A percentile compares a stretch with the other conserved stretches of the same genome.
phyloP scores from a whole-genome alignment of 2,797 vertebrate genomes.

The Sebastes nivosus region DNA sequence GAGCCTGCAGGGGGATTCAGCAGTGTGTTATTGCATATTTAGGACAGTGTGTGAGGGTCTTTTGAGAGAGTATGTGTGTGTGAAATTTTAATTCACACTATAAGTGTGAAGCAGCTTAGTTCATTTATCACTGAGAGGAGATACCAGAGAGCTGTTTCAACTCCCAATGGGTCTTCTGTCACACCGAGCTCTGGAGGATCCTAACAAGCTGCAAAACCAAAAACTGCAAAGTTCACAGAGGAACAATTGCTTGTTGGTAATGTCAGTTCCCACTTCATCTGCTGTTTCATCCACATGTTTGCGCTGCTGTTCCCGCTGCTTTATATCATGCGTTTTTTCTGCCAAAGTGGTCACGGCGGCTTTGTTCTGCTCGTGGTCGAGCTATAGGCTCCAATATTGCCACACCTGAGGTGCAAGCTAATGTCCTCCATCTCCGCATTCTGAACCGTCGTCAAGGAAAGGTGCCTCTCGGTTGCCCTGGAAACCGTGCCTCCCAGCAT shows the following conservation, averaged over 20 bases:
- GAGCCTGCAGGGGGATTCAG: slow-evolving; percentile 59
- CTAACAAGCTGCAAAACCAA: slow-evolving; percentile 51
- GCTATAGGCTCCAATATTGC: slow-evolving; percentile 49
- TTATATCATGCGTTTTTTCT: background rate
- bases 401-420: slow-evolving; percentile 77
- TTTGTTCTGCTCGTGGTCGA: slow-evolving; percentile 55
- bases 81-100: slow-evolving; percentile 80
- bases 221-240: slow-evolving; percentile 38
- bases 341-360: slow-evolving; percentile 1
- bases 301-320: background rate
- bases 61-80: slow-evolving; percentile 67
- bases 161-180: slow-evolving; percentile 61
- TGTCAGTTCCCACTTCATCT: slow-evolving; percentile 1
- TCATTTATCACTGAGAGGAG: slow-evolving; percentile 67
- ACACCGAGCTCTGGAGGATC: slow-evolving; percentile 44
- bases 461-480: slow-evolving; percentile 77
- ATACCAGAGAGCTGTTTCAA: slow-evolving; percentile 59
- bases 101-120: slow-evolving; percentile 71
- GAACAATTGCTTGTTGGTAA: slow-evolving; percentile 26
- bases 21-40: slow-evolving; percentile 75
- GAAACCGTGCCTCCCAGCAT: slow-evolving; percentile 81
- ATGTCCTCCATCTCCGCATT: slow-evolving; percentile 69
- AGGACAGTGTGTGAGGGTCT: slow-evolving; percentile 69
- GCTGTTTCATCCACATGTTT: background rate
- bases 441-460: slow-evolving; percentile 79